Base-by-base conservation (phyloP, 2,888 invertebrate genomes). In the Caenorhabditis becei region DNA sequence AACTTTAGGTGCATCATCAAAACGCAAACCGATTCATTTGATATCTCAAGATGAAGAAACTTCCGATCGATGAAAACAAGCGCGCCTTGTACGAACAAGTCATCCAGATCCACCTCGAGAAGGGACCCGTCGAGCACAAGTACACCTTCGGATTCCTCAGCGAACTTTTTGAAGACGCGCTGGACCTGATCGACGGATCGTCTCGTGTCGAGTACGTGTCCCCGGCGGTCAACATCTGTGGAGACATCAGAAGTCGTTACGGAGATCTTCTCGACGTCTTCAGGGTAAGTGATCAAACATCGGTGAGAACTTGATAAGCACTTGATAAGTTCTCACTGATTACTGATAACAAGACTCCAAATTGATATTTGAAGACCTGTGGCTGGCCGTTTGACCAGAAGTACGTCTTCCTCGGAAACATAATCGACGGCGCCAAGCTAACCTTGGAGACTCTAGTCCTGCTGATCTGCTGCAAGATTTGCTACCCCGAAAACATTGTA, bases 321-420 rank as follows among this genome's bases (percentile, higher is more conserved):
- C n/a, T n/a, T n/a, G n/a, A n/a, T n/a, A n/a, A n/a, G n/a, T n/a
- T n/a, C n/a, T n/a, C n/a, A n/a, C n/a, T n/a, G n/a, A n/a, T n/a
- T n/a, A n/a, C n/a, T n/a, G n/a, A n/a, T n/a, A n/a, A n/a, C n/a
- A n/a, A 41, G 41, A 41, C 5, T 10, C 16, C 41, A 16, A 41
- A 32, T 32, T 41, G 41, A 41, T 24, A 14, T 49, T 24, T 70
- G 37, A 44, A 86, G 82, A 80, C 62, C 32, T 82, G 83, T 47
- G 86, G 86, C 18, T 84, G 80, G 82, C 86, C 86, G 23, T 86
- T 84, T 63, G 77, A 84, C 11, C 78, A 80, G n/a, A 84, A 84
- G 20, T 86, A 86, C 59, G 53, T 83, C 2, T 86, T 86, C 67
- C 82, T 86, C 23, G 86, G 86, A 20, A 84, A 86, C 58, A 56